Conservation (phyloP, 1,140 invertebrate species). For the Liolophura sinensis region DNA sequence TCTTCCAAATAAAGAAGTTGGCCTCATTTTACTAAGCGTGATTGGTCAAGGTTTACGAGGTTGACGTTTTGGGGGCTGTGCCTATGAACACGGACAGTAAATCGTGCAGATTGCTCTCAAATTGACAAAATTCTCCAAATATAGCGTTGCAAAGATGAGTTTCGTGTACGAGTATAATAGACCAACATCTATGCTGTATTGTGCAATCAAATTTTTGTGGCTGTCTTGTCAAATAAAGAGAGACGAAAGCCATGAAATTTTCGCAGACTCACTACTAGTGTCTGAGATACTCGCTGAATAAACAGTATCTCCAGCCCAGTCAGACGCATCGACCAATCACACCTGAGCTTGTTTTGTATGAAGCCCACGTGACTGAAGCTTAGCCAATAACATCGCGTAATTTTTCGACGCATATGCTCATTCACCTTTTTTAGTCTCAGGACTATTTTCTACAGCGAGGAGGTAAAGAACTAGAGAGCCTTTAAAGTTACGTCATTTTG, state of each 20-base stretch:
- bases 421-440: conserved; percentile 46
- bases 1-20: conserved; percentile 1
- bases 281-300: conserved; percentile 3
- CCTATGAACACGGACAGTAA: no score
- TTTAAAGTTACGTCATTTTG: no score
- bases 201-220: no score
- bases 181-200: no score
- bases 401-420: conserved; percentile 34
- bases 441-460: conserved; percentile 14
- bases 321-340: conserved; percentile 11
- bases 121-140: no score
- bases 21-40: background rate
- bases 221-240: no score
- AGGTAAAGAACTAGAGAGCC: conserved; percentile 1
- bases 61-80: no score
- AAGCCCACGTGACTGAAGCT: conserved; percentile 10
- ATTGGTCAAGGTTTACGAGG: background rate
- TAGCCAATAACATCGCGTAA: conserved; percentile 29
- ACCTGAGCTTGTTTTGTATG: conserved; percentile 6
- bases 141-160: no score
- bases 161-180: no score
- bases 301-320: conserved; percentile 3
- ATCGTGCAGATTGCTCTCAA: no score
- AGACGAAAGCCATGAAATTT: background rate
- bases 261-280: conserved; percentile 1